These are phyloP conservation scores for Heliothis peltigera DNA, from an alignment of 2,888 invertebrate genomes.

Conservation along the genomic window DNA sequence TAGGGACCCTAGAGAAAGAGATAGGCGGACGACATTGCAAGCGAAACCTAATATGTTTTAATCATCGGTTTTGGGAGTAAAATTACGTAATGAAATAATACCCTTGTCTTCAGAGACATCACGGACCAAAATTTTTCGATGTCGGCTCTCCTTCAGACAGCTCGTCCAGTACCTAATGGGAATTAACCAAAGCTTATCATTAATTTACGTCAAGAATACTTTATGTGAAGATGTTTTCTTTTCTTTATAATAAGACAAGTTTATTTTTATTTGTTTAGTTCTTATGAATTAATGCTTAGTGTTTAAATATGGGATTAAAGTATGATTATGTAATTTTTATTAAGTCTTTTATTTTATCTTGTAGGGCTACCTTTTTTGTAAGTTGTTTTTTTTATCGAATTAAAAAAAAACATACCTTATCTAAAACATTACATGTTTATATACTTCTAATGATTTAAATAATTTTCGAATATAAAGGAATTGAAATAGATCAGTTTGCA, in stretches of 20 bases:
- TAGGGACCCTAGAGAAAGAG: no score
- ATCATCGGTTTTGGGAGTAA: neutral
- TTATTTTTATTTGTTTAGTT: conserved; percentile 9
- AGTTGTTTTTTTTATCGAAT: no score
- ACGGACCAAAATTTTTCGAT: conserved; percentile 8
- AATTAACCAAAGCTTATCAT: conserved; percentile 6
- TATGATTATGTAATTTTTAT: conserved; percentile 1
- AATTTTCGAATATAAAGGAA: no score
- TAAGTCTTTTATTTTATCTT: conserved; percentile 23
- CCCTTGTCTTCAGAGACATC: conserved; percentile 41
- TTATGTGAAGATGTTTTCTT: conserved; percentile 3
- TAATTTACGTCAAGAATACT: conserved; percentile 9
- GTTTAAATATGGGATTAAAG: conserved; percentile 31
- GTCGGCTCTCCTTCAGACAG: conserved; percentile 19
- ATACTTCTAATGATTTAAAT: no score
- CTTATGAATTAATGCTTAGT: conserved; percentile 3
- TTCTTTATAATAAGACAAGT: conserved; percentile 25
- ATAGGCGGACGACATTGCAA: no score
- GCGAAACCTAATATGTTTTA: neutral
- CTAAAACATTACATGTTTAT: no score
- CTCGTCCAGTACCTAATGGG: conserved; percentile 17
- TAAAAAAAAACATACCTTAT: no score
- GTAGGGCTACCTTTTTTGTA: no score
- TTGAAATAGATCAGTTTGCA: no score
- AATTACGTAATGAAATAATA: conserved; percentile 2